phyloP scores from a whole-genome alignment of 2,888 invertebrate genomes.

The Drosophila mimica region DNA sequence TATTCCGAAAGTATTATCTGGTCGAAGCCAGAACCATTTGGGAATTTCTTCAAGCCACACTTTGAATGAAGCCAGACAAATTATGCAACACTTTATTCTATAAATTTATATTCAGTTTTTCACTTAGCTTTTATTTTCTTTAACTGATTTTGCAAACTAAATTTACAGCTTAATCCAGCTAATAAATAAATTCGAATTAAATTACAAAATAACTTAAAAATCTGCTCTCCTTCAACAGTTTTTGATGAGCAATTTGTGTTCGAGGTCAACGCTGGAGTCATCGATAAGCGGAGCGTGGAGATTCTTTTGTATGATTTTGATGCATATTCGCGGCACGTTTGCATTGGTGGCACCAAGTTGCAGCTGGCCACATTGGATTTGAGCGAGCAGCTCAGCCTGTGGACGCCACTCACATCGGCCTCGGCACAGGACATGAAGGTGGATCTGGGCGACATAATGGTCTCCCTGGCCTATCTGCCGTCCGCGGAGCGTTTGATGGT shows the following conservation, averaged over 20 bases:
- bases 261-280: constrained; percentile 86
- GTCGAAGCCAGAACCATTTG: no score
- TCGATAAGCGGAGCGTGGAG: constrained; percentile 87
- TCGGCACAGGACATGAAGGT: constrained; percentile 88
- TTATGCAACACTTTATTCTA: no score
- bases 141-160: neutral
- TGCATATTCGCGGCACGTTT: constrained; percentile 88
- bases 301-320: constrained; percentile 89
- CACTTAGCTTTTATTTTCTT: neutral
- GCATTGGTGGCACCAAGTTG: constrained; percentile 88
- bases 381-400: constrained; percentile 86
- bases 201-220: neutral
- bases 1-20: no score
- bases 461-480: constrained; percentile 95
- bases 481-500: constrained; percentile 96
- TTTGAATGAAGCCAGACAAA: no score
- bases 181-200: no score
- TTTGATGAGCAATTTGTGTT: constrained; percentile 90
- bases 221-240: constrained; percentile 81
- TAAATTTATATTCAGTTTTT: no score
- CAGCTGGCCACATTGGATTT: constrained; percentile 87
- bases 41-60: no score
- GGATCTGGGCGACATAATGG: constrained; percentile 95
- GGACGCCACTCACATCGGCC: constrained; percentile 87
- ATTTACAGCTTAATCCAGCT: neutral